Evolutionary conservation across 2,113 vertebrate species (phyloP).

Genomic region (Oncorhynchus nerka): DNA sequence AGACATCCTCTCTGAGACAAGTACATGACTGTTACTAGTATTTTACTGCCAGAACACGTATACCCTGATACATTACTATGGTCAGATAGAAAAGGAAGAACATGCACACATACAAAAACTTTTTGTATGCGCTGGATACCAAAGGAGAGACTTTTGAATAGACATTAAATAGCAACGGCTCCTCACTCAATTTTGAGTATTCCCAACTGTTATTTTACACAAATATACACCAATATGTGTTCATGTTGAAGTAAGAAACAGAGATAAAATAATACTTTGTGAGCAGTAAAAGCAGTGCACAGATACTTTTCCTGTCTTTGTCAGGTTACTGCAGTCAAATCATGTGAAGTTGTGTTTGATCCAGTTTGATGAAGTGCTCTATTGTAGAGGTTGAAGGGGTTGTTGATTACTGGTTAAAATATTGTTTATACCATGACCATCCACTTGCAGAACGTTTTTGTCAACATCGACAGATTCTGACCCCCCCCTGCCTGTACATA

Average conservation of each 20-base stretch:
- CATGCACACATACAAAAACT: no score
- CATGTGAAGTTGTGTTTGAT: not conserved
- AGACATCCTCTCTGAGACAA: not conserved
- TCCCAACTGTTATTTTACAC: no score
- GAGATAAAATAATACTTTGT: no score
- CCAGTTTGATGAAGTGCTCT: not conserved
- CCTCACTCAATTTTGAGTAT: no score
- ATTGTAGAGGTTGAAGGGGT: not conserved
- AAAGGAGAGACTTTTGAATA: not conserved
- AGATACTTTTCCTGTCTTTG: not conserved
- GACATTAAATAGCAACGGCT: not conserved
- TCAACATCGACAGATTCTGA: constrained; percentile 54
- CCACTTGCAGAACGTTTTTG: constrained; percentile 39
- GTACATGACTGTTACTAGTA: not conserved
- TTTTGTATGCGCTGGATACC: not conserved
- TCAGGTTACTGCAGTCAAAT: not conserved
- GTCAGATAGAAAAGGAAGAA: not conserved
- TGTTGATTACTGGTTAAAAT: not conserved
- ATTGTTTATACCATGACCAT: not conserved
- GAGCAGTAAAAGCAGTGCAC: no score
- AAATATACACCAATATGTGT: no score
- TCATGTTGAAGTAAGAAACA: no score
- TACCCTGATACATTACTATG: not conserved
- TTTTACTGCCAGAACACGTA: not conserved
- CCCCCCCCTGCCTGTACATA: constrained; percentile 31